Evolutionary conservation across 2,797 vertebrate species (phyloP), one percentile per base, ranked within the genome.

Genomic region (Hipposideros larvatus): DNA sequence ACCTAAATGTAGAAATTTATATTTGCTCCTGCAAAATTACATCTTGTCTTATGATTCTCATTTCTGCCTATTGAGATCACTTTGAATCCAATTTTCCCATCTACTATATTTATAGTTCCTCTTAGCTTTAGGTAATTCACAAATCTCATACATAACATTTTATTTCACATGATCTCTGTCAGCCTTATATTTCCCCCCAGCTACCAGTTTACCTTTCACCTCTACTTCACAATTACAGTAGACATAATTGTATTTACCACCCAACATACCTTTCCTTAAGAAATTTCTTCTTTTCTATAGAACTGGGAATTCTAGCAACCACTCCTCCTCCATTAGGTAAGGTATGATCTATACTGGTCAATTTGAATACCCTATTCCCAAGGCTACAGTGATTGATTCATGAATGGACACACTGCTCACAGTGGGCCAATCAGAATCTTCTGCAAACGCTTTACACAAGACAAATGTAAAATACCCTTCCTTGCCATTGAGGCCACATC

Each of bases 51-150:
- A 90, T 65, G 61, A 24, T 79, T 95, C 90, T 94, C 87, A 79
- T 96, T 96, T 96, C 80, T 93, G 75, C 92, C 93, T 95, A 57
- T 59, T 95, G 90, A 96, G 75, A 93, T 87, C 87, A 80, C 96
- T 96, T 97, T 87, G 43, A 97, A 93, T 92, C 90, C 74, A 85
- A 87, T 93, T 57, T 96, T 95, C 94, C 83, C 48, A 91, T 90
- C 78, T 74, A 68, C 91, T 91, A 15, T 94, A 87, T 96, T 94
- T 96, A 95, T 77, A 95, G 65, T 73, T 94, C 53, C 28, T 82
- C 71, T 93, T 90, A 89, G 73, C 51, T 90, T 85, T 87, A 87
- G 87, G 66, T 90, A 95, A 94, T 89, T 93, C 84, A 93, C 57
- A 96, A 95, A 89, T 87, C 90, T 93, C 73, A 95, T 77, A 87